Evolutionary conservation across 2,797 vertebrate genomes (phyloP).

Genomic region (Tarsius wallacei): DNA sequence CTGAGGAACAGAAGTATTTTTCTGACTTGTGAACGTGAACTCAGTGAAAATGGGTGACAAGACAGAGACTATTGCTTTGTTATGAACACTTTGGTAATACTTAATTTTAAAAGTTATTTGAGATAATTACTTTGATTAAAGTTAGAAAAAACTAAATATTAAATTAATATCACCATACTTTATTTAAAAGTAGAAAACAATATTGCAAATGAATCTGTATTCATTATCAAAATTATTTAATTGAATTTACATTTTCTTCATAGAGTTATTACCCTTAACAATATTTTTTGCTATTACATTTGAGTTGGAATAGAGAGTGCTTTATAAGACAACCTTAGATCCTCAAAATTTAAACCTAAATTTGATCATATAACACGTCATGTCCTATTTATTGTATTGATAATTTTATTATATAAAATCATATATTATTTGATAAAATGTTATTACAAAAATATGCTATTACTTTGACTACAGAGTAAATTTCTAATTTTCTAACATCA

Average conservation of each 20-base stretch:
- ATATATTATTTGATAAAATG: too few species aligned
- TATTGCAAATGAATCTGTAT: background rate
- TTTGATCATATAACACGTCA: background rate
- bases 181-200: background rate
- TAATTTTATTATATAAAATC: too few species aligned
- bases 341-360: background rate
- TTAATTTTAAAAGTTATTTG: background rate
- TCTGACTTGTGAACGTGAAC: too few species aligned
- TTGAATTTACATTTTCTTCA: background rate
- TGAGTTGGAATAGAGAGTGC: background rate
- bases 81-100: background rate
- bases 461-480: background rate
- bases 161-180: background rate
- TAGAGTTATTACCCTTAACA: background rate
- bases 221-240: background rate
- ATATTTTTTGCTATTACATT: slow-evolving; percentile 7
- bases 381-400: too few species aligned
- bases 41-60: background rate
- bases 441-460: background rate
- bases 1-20: background rate
- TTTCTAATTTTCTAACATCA: slow-evolving; percentile 4
- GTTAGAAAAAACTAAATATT: background rate
- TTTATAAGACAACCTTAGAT: background rate
- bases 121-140: background rate
- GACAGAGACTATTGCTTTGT: background rate